phyloP scores from a whole-genome alignment of 1,140 invertebrate genomes.

The Eupeodes corollae region DNA sequence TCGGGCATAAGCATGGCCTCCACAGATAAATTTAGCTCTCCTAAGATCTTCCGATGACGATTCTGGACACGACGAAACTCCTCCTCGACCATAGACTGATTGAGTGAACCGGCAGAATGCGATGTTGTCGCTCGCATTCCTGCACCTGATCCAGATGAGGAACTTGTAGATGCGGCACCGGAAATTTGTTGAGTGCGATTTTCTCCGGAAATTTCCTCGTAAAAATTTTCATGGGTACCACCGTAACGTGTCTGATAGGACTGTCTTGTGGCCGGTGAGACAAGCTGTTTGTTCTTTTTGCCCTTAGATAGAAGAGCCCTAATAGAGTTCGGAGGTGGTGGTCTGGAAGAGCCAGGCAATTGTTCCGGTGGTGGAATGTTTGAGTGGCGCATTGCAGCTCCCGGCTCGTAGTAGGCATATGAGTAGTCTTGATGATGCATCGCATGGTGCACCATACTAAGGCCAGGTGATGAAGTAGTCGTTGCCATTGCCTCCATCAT shows the following conservation, averaged over 20 bases:
- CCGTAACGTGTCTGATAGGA: conserved; percentile 28
- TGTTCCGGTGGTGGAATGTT: conserved; percentile 48
- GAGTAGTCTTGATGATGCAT: conserved; percentile 45
- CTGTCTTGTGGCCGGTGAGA: conserved; percentile 22
- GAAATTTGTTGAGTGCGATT: conserved; percentile 12
- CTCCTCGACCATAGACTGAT: conserved; percentile 60
- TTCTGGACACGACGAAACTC: conserved; percentile 68
- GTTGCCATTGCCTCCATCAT: conserved; percentile 5
- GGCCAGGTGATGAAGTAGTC: conserved; percentile 1
- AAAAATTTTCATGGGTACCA: conserved; percentile 74
- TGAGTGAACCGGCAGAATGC: conserved; percentile 40
- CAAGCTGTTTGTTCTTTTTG: conserved; percentile 29
- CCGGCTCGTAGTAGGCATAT: conserved; percentile 66
- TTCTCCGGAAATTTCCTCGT: conserved; percentile 64
- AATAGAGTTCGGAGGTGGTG: conserved; percentile 38
- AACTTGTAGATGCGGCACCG: conserved; percentile 6
- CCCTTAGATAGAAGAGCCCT: conserved; percentile 30
- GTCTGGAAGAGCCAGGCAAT: conserved; percentile 13
- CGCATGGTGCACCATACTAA: conserved; percentile 7
- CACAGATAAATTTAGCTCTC: conserved; percentile 73
- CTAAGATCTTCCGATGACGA: conserved; percentile 65
- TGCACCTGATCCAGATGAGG: conserved; percentile 8
- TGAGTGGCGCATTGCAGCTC: conserved; percentile 42
- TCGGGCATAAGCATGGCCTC: conserved; percentile 79
- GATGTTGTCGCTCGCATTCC: conserved; percentile 14